Evolutionary conservation across 92 coral and sea anemone genomes (phyloP).

Genomic region (Palythoa grandiflora): DNA sequence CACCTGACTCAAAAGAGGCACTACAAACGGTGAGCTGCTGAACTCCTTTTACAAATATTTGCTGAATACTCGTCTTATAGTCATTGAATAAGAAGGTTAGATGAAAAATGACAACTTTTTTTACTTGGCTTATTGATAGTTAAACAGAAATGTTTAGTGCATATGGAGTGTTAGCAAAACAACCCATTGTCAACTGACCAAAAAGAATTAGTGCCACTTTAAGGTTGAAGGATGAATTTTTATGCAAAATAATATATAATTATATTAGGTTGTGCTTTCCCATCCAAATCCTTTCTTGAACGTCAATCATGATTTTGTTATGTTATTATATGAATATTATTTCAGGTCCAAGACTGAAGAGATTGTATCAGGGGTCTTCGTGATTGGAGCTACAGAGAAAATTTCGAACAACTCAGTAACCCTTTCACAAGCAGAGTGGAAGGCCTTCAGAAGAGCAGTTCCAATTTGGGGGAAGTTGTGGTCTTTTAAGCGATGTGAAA

Average conservation of each 20-base stretch:
- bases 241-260: too few species aligned
- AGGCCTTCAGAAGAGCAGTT: slow-evolving; percentile 48
- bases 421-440: slow-evolving; percentile 48
- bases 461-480: slow-evolving; percentile 55
- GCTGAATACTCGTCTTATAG: too few species aligned
- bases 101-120: too few species aligned
- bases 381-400: slow-evolving; percentile 44
- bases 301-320: not conserved
- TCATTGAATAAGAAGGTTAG: too few species aligned
- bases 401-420: slow-evolving; percentile 28
- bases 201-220: too few species aligned
- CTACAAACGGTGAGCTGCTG: slow-evolving; percentile 44
- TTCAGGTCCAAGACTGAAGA: slow-evolving; percentile 64
- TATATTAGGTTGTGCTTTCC: not conserved
- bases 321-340: not conserved
- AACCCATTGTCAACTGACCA: too few species aligned
- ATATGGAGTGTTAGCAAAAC: too few species aligned
- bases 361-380: slow-evolving; percentile 41
- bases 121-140: too few species aligned
- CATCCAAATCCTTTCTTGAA: slow-evolving; percentile 13
- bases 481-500: slow-evolving; percentile 51
- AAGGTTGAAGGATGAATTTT: too few species aligned
- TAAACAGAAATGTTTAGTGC: too few species aligned
- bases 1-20: slow-evolving; percentile 29
- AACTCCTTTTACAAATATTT: not conserved